Base-by-base conservation (phyloP, 2,888 invertebrate genomes). In the Ormyrus pomaceus region DNA sequence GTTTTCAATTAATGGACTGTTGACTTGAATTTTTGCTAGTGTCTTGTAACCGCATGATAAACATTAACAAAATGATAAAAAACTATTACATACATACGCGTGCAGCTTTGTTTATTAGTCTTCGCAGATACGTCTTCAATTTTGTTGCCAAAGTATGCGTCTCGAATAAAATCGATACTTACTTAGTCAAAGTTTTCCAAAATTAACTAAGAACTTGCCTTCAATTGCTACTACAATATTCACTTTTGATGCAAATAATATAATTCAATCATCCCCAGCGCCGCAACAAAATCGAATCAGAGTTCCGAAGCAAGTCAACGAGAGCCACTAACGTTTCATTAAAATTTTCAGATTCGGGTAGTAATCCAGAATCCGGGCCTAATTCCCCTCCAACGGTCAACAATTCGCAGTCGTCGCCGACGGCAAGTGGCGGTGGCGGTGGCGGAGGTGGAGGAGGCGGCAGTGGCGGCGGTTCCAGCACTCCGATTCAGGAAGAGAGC, bases 401-500 rank as follows among this genome's bases (percentile, higher is more conserved):
- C 88, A 87, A 90, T 88, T 89, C 90, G 89, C 84, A 93, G 93
- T 88, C 94, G 93, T 87, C 94, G 93, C 80, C 95, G 93, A 61
- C 95, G 93, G 86, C 93, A 91, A 85, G 92, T 82, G 90, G 94
- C 4, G 34, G 34, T 4, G 34, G 34, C 34, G 34, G 34, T 3
- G 4, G 34, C 34, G 34, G 34, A 34, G 34, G 34, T 34, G 34
- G 34, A 34, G 34, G 34, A 34, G 34, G 34, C 34, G 34, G 34
- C 34, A 34, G 34, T 34, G 34, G 94, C 86, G 86, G 86, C 34
- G 92, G 93, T 80, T 92, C 92, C 91, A 91, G 91, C 82, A 94
- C 95, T 46, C 95, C 95, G 85, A 96, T 96, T 87, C 95, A 95
- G 91, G 96, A 96, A 91, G 96, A 97, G 91, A 95, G 95, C 89